Conservation (phyloP, 2,888 invertebrate genomes). For the Pristionchus maxplancki region DNA sequence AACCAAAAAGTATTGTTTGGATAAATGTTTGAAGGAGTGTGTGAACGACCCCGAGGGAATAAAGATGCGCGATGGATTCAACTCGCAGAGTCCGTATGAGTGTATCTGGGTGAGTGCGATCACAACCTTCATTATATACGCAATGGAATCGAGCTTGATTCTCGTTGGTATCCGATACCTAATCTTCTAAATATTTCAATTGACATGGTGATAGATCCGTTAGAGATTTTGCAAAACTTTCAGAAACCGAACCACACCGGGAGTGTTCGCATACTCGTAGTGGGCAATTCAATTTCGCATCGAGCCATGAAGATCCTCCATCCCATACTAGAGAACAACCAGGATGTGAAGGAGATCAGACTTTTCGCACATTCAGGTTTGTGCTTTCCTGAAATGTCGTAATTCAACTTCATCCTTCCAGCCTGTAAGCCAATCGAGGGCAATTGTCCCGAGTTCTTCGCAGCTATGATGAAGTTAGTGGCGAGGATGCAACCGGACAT, state of each 20-base stretch:
- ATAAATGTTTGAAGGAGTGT: slow-evolving; percentile 14
- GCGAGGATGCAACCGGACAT: slow-evolving; percentile 3
- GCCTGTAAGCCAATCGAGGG: slow-evolving; percentile 34
- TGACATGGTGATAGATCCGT: too few relatives aligned
- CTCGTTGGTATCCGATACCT: too few relatives aligned
- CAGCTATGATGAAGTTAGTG: neutral
- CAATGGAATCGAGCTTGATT: neutral
- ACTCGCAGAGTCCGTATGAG: neutral
- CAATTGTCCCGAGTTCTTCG: neutral
- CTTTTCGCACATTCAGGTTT: slow-evolving; percentile 10
- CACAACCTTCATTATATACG: neutral
- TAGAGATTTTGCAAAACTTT: neutral
- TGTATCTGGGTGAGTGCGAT: slow-evolving; percentile 19
- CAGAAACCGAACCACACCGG: slow-evolving; percentile 17
- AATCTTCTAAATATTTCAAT: too few relatives aligned
- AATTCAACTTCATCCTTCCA: neutral
- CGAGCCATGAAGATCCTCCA: slow-evolving; percentile 4
- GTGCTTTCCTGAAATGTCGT: neutral
- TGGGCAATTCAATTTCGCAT: slow-evolving; percentile 36
- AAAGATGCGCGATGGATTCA: slow-evolving; percentile 22
- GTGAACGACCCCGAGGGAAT: slow-evolving; percentile 8
- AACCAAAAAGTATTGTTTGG: neutral
- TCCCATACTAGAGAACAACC: neutral
- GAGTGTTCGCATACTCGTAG: neutral
- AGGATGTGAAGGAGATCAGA: neutral